These are phyloP conservation scores for Telenomus remus DNA, from an alignment of 1,140 invertebrate genomes.

Conservation along the genomic window DNA sequence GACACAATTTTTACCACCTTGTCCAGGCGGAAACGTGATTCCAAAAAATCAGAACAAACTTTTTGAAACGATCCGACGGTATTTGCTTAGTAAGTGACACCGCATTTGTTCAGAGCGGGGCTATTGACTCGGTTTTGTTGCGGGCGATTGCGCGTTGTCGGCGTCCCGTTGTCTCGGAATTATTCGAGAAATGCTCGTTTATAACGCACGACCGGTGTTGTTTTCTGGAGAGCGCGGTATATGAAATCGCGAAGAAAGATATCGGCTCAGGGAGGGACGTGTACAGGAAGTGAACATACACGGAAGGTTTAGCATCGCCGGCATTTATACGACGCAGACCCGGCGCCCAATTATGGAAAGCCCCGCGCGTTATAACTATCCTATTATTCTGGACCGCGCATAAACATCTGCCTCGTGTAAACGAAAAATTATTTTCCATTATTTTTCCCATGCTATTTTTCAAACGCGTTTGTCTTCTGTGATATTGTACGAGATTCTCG, in stretches of 20 bases:
- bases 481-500: not conserved
- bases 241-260: constrained; percentile 49
- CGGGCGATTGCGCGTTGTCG: constrained; percentile 1
- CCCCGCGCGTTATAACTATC: constrained; percentile 62
- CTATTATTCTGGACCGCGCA: constrained; percentile 65
- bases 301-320: constrained; percentile 39
- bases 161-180: constrained; percentile 52
- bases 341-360: constrained; percentile 70
- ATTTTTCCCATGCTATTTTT: constrained; percentile 16
- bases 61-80: constrained; percentile 31
- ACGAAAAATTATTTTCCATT: constrained; percentile 63
- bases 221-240: constrained; percentile 42
- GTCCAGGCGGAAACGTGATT: too few species aligned
- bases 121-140: constrained; percentile 31
- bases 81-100: constrained; percentile 29
- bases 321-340: constrained; percentile 48
- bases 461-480: not conserved
- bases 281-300: constrained; percentile 46
- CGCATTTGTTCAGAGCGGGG: constrained; percentile 25
- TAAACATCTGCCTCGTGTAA: constrained; percentile 58
- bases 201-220: constrained; percentile 49
- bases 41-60: constrained; percentile 11
- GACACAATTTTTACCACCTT: constrained; percentile 30
- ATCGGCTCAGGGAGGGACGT: constrained; percentile 46
- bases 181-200: constrained; percentile 54